Conservation (phyloP, 2,888 invertebrate genomes). For the Peribatodes rhomboidaria region DNA sequence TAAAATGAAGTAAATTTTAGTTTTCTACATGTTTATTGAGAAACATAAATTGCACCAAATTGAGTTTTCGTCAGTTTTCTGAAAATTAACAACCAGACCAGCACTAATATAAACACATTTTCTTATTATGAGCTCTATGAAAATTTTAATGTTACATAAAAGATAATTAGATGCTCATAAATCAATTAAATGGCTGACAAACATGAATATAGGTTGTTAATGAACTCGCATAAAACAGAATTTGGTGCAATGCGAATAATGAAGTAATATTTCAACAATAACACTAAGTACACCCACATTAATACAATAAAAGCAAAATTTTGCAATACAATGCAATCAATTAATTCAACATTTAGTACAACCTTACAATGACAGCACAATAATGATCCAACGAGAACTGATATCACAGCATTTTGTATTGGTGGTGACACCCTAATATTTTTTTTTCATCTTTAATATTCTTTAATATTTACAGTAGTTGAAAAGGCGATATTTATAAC, state of each 20-base stretch:
- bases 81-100: neutral
- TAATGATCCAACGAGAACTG: constrained; percentile 74
- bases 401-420: constrained; percentile 85
- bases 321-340: constrained; percentile 31
- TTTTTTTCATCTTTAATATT: constrained; percentile 60
- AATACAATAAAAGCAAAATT: constrained; percentile 25
- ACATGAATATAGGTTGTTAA: neutral
- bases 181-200: constrained; percentile 5
- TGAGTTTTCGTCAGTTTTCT: constrained; percentile 21
- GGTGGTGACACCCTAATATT: constrained; percentile 68
- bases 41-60: constrained; percentile 52
- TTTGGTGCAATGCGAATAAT: constrained; percentile 33
- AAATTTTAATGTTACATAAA: neutral
- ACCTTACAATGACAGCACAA: constrained; percentile 52
- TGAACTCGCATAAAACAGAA: constrained; percentile 11
- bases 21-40: constrained; percentile 23
- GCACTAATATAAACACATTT: neutral
- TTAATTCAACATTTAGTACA: constrained; percentile 38
- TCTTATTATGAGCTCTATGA: neutral
- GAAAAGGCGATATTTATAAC: constrained; percentile 56
- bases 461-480: constrained; percentile 64
- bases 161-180: constrained; percentile 3
- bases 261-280: constrained; percentile 34
- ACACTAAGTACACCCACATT: constrained; percentile 19
- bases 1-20: constrained; percentile 18